Evolutionary conservation across 2,888 invertebrate species (phyloP).

Genomic region (Teinopalpus imperialis): DNA sequence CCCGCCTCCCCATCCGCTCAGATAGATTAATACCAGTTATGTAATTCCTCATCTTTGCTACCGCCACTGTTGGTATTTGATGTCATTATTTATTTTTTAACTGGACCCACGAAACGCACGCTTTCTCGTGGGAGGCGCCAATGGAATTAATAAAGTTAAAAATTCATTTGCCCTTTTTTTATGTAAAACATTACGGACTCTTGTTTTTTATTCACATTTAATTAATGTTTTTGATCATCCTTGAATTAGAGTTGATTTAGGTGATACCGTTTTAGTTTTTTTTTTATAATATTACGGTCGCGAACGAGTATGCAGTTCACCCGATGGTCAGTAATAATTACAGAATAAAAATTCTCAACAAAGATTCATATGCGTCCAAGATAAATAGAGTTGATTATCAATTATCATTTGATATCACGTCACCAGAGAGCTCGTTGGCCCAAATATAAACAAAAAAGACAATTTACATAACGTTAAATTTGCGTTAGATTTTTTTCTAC

Average conservation of each 20-base stretch:
- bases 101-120: neutral
- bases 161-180: conserved; percentile 21
- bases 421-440: too few species aligned
- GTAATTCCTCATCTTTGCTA: conserved; percentile 46
- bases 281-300: too few species aligned
- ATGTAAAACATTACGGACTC: too few species aligned
- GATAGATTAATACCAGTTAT: conserved; percentile 33
- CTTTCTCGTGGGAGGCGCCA: conserved; percentile 3
- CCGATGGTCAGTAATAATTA: too few species aligned
- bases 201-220: neutral
- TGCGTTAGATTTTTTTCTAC: too few species aligned
- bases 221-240: conserved; percentile 9
- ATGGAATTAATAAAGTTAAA: conserved; percentile 21
- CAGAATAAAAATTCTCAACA: too few species aligned
- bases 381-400: too few species aligned
- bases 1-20: conserved; percentile 31
- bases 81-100: conserved; percentile 59
- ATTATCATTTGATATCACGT: too few species aligned
- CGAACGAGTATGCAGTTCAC: too few species aligned
- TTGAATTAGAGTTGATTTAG: conserved; percentile 13
- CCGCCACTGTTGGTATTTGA: conserved; percentile 54
- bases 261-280: neutral
- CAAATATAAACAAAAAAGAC: too few species aligned
- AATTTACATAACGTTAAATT: too few species aligned
- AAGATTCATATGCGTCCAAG: too few species aligned